Conservation (phyloP, 2,888 invertebrate species). For the Zootermopsis nevadensis region DNA sequence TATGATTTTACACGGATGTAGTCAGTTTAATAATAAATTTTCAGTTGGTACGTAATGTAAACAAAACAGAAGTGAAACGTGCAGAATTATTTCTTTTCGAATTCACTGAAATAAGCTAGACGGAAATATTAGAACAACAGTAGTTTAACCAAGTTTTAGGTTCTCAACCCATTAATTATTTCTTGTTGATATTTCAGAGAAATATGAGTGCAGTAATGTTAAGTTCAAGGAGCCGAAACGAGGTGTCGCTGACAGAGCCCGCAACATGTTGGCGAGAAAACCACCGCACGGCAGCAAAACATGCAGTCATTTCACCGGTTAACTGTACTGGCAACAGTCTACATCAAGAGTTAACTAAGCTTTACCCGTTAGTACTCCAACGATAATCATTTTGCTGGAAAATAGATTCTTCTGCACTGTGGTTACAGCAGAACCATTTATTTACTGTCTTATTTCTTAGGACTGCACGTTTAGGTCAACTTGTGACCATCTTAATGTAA, state of each 20-base stretch:
- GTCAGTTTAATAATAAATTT: too few relatives aligned
- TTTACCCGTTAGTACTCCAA: too few relatives aligned
- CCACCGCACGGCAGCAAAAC: background rate
- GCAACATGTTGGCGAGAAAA: background rate
- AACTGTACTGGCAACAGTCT: too few relatives aligned
- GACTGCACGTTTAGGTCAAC: too few relatives aligned
- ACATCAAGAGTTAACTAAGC: too few relatives aligned
- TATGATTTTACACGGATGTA: too few relatives aligned
- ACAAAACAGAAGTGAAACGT: background rate
- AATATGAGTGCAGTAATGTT: background rate
- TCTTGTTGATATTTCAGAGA: slow-evolving; percentile 8
- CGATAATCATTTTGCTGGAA: too few relatives aligned
- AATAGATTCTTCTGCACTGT: too few relatives aligned
- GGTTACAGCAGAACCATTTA: too few relatives aligned
- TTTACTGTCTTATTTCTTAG: too few relatives aligned
- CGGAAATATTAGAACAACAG: background rate
- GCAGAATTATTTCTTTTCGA: background rate
- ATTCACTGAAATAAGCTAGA: background rate
- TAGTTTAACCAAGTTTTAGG: background rate
- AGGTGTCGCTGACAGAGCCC: background rate
- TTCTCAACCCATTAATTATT: slow-evolving; percentile 20
- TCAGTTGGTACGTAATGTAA: background rate
- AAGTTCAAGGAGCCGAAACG: background rate
- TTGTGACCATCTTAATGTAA: too few relatives aligned
- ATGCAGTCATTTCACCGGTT: background rate